Conservation (phyloP, 2,888 invertebrate genomes). For the Sarcophaga subvicina region DNA sequence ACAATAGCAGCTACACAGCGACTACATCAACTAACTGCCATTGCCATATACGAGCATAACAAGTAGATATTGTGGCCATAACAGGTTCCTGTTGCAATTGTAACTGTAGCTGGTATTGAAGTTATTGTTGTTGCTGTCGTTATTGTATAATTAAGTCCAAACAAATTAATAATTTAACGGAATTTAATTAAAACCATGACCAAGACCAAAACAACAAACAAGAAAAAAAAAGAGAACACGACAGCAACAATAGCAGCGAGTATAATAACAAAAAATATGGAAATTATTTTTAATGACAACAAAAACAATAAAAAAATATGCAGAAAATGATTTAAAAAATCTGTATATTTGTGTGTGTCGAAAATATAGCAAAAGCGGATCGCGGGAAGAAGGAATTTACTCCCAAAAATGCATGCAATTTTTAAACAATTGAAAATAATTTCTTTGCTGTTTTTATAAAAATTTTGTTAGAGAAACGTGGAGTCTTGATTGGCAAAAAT, state of each 20-base stretch:
- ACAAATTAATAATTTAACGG: slow-evolving; percentile 50
- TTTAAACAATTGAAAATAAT: too few relatives aligned
- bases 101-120: background rate
- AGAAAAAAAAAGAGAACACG: background rate
- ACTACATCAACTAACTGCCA: background rate
- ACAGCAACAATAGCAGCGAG: background rate
- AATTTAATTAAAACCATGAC: slow-evolving; percentile 42
- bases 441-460: too few relatives aligned
- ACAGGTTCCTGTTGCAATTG: background rate
- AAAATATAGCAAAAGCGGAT: too few relatives aligned
- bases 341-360: too few relatives aligned
- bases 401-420: too few relatives aligned
- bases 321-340: too few relatives aligned
- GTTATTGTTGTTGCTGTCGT: background rate
- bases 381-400: too few relatives aligned
- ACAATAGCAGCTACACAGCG: slow-evolving; percentile 16
- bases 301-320: too few relatives aligned
- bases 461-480: too few relatives aligned
- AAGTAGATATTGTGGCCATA: slow-evolving; percentile 31
- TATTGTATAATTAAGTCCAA: slow-evolving; percentile 24
- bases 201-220: slow-evolving; percentile 3
- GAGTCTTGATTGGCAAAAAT: too few relatives aligned
- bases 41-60: background rate
- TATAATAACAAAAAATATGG: too few relatives aligned
- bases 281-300: too few relatives aligned